Base-by-base conservation (phyloP, 2,888 invertebrate species). In the Noctua pronuba region DNA sequence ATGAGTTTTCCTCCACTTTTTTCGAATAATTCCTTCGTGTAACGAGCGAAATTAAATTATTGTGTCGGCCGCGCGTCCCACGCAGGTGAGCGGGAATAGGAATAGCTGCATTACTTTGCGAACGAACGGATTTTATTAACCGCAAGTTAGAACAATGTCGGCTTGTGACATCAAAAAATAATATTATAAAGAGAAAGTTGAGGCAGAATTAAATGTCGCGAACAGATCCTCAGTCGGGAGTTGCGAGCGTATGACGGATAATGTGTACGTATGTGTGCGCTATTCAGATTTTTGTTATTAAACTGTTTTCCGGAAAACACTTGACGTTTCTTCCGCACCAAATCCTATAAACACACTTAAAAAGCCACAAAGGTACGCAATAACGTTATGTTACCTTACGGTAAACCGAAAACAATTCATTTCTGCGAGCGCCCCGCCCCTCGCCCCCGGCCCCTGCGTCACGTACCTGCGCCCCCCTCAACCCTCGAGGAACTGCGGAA, bases 361-460 rank as follows among this genome's bases (percentile, higher is more conserved):
- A 94, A 93, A 93, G 92, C 93, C 92, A 93, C 94, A 93, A 94
- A 95, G 94, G 93, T 94, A 94, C 90, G 92, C 92, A 94, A 95
- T 95, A 94, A 93, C 91, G 93, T 92, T 93, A 95, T 94, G 93
- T 92, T 93, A 92, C 94, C 93, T 93, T 91, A 92, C 91, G 93
- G 93, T 92, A 93, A 93, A 93, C 94, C 92, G 92, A 94, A 95
- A 95, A 95, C 95, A 95, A 95, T 95, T 94, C 94, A 94, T 95
- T 95, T 94, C 92, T 92, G 91, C 86, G 89, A 87, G 88, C 87
- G 77, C 89, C 84, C 86, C 79, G 79, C 77, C 81, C 85, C 16
- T 28, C 75, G 84, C 85, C 75, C 28, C 72, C 79, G 79, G 73
- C 76, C 52, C 75, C 82, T 35, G 76, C 88, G 88, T 87, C 91